Conservation (phyloP, 1,140 invertebrate species). For the Coboldia fuscipes region DNA sequence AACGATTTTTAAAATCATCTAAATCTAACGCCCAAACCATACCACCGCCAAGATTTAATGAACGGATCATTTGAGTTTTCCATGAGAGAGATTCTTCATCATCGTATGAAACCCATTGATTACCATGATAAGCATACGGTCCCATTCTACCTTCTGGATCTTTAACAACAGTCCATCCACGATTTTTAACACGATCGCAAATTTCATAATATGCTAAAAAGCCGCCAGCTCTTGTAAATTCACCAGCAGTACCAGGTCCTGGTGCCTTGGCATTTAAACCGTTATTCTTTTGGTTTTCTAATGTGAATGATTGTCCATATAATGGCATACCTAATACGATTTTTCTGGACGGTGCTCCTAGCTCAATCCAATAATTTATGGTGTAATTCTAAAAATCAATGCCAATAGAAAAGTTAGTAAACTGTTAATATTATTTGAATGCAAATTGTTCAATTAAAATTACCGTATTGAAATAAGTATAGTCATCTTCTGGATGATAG, state of each 20-base stretch:
- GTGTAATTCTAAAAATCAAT: slow-evolving; percentile 46
- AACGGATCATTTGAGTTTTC: slow-evolving; percentile 54
- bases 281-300: slow-evolving; percentile 30
- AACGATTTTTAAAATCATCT: slow-evolving; percentile 60
- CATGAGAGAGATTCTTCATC: slow-evolving; percentile 54
- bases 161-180: slow-evolving; percentile 57
- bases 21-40: slow-evolving; percentile 84
- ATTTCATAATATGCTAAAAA: slow-evolving; percentile 84
- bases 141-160: slow-evolving; percentile 56
- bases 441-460: slow-evolving; percentile 8
- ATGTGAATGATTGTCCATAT: slow-evolving; percentile 71
- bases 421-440: slow-evolving; percentile 1
- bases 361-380: slow-evolving; percentile 69
- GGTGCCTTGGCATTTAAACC: slow-evolving; percentile 52
- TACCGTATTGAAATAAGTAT: slow-evolving; percentile 43
- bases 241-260: slow-evolving; percentile 50
- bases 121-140: slow-evolving; percentile 64
- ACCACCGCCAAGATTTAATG: slow-evolving; percentile 57
- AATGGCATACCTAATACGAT: slow-evolving; percentile 75
- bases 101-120: slow-evolving; percentile 79
- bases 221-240: slow-evolving; percentile 61
- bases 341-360: slow-evolving; percentile 56
- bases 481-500: slow-evolving; percentile 55
- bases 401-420: neutral
- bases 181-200: slow-evolving; percentile 50